Base-by-base conservation (phyloP, 2,113 vertebrate genomes). In the Fulica atra region DNA sequence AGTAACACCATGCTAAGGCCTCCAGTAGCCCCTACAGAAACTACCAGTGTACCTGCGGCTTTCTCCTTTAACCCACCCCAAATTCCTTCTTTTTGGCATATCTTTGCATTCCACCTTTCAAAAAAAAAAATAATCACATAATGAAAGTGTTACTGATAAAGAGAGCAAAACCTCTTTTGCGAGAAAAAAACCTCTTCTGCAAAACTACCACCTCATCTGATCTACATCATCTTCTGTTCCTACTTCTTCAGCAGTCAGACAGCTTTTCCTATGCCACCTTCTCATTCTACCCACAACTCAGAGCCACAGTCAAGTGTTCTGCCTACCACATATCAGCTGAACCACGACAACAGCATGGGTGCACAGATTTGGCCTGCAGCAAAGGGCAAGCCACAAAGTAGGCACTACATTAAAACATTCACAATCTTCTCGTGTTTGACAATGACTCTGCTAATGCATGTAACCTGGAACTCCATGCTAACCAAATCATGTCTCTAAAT, bases 401-500 rank as follows among this genome's bases (percentile, higher is more conserved):
- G 44, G 46, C 60, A 61, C 25, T 21, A 66, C 3, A 8, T 6
- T 10, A 79, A 51, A 53, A n/a, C 11, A 26, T 23, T 56, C 61
- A 14, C 31, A 11, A 40, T 42, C 35, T 50, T 61, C 54, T 48
- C n/a, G 24, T 19, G 66, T 66, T 60, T 73, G 33, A 57, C 6
- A 24, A 40, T 0, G 0, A 42, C 31, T 71, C 50, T 5, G 59
- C 18, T 51, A 71, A 42, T 13, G 28, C 44, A 46, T 4, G 0
- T 25, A 85, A 44, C 24, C 74, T 60, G 46, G 29, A 68, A 35
- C n/a, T 35, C 29, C 44, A 29, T 7, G 28, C 44, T 65, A 46
- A 38, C 44, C 1, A 2, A 46, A 46, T 21, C 24, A 7, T 6
- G 3, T 38, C 35, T 46, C 66, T 59, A 38, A 53, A 79, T 2